Percentiles rank a stretch among this genome's conserved stretches.
phyloP scores from a whole-genome alignment of 2,113 vertebrate species.

The Campylomormyrus numenius region DNA sequence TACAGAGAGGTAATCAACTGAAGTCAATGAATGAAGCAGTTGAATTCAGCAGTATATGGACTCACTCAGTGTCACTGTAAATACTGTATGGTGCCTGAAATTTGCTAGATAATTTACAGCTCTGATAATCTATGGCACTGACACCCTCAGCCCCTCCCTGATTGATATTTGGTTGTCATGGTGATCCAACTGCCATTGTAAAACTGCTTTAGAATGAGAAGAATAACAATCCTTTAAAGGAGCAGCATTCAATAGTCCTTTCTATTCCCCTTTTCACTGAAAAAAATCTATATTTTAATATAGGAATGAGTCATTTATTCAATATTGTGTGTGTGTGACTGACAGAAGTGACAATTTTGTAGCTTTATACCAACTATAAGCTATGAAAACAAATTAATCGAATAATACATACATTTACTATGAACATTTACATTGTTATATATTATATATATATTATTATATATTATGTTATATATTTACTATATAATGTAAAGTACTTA shows the following conservation, averaged over 20 bases:
- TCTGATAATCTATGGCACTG: slow-evolving; percentile 6
- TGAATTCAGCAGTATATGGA: background rate
- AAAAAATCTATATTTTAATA: slow-evolving; percentile 8
- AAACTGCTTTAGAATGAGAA: background rate
- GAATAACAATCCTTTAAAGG: background rate
- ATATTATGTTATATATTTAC: too few species aligned
- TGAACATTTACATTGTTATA: background rate
- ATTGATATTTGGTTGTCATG: slow-evolving; percentile 21
- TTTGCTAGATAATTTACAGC: background rate
- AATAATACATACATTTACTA: background rate
- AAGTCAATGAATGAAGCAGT: background rate
- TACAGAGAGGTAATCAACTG: background rate
- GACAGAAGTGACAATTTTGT: background rate
- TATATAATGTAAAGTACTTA: background rate
- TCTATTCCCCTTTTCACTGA: background rate
- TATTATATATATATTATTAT: too few species aligned
- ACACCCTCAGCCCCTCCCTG: background rate
- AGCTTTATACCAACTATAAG: background rate
- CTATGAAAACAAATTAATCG: background rate
- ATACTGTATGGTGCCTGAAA: background rate
- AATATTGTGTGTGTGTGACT: background rate
- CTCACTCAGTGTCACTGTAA: background rate
- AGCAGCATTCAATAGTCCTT: background rate
- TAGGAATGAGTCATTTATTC: background rate
- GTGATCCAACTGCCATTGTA: slow-evolving; percentile 11